Conservation (phyloP, 1,140 invertebrate genomes). For the Pogonomyrmex californicus region DNA sequence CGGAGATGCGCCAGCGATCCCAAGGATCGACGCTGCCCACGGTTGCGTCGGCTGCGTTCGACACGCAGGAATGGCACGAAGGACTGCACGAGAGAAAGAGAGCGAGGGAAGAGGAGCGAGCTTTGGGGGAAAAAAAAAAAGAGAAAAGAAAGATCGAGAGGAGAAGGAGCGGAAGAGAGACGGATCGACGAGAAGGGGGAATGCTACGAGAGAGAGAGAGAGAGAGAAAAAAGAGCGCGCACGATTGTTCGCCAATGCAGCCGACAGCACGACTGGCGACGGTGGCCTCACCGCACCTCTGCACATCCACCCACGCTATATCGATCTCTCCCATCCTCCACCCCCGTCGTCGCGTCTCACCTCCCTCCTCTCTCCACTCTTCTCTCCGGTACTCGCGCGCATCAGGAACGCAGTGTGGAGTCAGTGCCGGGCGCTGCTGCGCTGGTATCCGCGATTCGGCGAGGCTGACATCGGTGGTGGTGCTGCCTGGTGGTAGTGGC, state of each 20-base stretch:
- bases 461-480: constrained; percentile 40
- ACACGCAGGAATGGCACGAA: not conserved
- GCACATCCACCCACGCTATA: constrained; percentile 86
- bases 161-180: not conserved
- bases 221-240: constrained; percentile 37
- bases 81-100: not conserved
- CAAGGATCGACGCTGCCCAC: not conserved
- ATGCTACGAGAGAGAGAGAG: not conserved
- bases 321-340: constrained; percentile 81
- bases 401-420: constrained; percentile 30
- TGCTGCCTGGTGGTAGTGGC: constrained; percentile 48
- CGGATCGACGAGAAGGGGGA: not conserved
- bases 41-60: constrained; percentile 19
- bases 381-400: constrained; percentile 21
- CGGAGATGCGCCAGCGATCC: constrained; percentile 16
- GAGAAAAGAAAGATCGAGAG: not conserved
- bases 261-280: constrained; percentile 83
- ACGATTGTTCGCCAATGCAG: constrained; percentile 79
- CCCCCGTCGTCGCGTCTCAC: constrained; percentile 30
- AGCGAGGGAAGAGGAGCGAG: not conserved
- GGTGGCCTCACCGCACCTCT: constrained; percentile 81
- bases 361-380: constrained; percentile 25
- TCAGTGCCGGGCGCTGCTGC: constrained; percentile 46
- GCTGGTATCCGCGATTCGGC: constrained; percentile 47
- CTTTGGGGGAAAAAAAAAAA: not conserved